These are phyloP conservation scores for Centropristis striata DNA, from an alignment of 2,113 vertebrate species.

Conservation along the genomic window DNA sequence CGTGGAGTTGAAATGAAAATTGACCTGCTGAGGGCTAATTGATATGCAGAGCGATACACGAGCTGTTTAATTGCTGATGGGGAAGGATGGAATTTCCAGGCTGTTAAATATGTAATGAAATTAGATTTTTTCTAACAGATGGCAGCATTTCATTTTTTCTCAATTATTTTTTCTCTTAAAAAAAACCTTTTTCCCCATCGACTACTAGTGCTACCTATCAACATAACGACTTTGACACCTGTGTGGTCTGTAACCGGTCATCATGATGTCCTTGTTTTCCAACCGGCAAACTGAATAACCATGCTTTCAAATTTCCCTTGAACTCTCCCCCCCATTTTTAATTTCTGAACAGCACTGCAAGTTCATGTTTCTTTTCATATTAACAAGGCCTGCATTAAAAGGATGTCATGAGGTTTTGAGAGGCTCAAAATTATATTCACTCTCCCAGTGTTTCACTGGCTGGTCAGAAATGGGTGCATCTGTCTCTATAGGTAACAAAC, in stretches of 20 bases:
- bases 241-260: background rate
- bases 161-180: conserved; percentile 32
- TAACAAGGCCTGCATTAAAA: background rate
- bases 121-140: conserved; percentile 63
- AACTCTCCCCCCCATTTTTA: background rate
- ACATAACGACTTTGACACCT: background rate
- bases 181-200: background rate
- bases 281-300: background rate
- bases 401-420: background rate
- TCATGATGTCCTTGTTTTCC: background rate
- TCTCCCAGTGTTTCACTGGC: background rate
- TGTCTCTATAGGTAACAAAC: too few species aligned
- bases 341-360: background rate
- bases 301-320: background rate
- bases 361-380: background rate
- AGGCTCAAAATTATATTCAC: background rate
- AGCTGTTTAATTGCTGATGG: conserved; percentile 64
- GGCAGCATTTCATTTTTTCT: conserved; percentile 14
- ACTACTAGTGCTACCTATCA: background rate
- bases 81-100: conserved; percentile 44
- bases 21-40: conserved; percentile 55
- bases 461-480: background rate
- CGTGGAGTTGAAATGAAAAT: conserved; percentile 43
- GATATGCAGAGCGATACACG: conserved; percentile 49
- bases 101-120: conserved; percentile 66